Percentiles rank a stretch among this genome's conserved stretches.
These are phyloP conservation scores for Lindbergichthys nudifrons DNA, from an alignment of 2,797 vertebrate genomes.

Conservation along the genomic window DNA sequence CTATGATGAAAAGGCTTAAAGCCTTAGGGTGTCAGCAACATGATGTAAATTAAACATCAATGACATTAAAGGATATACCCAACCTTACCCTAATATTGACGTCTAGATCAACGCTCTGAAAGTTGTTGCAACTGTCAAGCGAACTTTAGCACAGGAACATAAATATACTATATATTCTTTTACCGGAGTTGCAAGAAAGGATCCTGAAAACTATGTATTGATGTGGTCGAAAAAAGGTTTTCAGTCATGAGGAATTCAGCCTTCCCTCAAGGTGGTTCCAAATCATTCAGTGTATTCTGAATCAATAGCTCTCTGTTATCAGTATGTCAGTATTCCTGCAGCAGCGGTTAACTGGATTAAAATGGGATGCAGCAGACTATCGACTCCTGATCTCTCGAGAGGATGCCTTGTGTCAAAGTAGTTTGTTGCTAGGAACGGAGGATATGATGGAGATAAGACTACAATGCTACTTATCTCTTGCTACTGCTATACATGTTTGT, in stretches of 20 bases:
- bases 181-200: not conserved
- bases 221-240: not conserved
- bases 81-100: too few relatives aligned
- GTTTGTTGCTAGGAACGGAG: not conserved
- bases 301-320: constrained; percentile 11
- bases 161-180: not conserved
- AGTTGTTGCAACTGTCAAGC: too few relatives aligned
- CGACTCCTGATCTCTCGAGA: not conserved
- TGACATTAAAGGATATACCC: not conserved
- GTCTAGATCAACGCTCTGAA: too few relatives aligned
- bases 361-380: not conserved
- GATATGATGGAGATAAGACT: not conserved
- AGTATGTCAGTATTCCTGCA: constrained; percentile 5
- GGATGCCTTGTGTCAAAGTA: not conserved
- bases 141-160: not conserved
- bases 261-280: not conserved
- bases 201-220: not conserved
- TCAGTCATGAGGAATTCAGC: not conserved
- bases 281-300: not conserved
- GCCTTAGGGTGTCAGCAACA: not conserved
- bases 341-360: constrained; percentile 4
- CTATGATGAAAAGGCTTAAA: too few relatives aligned
- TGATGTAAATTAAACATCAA: not conserved
- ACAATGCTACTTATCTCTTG: not conserved
- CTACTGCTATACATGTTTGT: not conserved